phyloP scores from a whole-genome alignment of 2,888 invertebrate species.

The Bellardia bayeri region DNA sequence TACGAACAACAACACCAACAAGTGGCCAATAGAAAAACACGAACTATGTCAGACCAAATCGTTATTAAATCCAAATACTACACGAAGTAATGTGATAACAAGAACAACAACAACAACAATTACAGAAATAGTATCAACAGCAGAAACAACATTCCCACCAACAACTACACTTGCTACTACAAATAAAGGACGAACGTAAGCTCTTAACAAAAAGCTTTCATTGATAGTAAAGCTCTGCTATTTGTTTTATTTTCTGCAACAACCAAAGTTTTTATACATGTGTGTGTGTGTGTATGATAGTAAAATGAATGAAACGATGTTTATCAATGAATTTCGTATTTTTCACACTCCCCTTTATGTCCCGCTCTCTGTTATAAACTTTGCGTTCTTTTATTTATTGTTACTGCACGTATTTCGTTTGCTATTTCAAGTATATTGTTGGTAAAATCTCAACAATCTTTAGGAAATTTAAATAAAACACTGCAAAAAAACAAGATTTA shows the following conservation, averaged over 20 bases:
- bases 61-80: constrained; percentile 65
- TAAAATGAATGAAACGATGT: constrained; percentile 66
- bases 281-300: not conserved
- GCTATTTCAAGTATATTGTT: constrained; percentile 5
- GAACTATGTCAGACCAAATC: constrained; percentile 71
- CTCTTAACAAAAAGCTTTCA: constrained; percentile 57
- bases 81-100: constrained; percentile 21
- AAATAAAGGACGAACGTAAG: constrained; percentile 24
- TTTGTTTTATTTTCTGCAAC: not conserved
- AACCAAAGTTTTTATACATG: not conserved
- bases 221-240: constrained; percentile 77
- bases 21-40: constrained; percentile 68
- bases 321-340: constrained; percentile 79
- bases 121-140: not conserved
- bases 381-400: not conserved
- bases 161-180: not conserved
- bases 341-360: not conserved
- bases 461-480: not conserved
- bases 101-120: not conserved
- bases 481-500: not conserved
- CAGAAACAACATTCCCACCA: not conserved
- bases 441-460: not conserved
- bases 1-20: constrained; percentile 58
- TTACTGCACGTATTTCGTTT: not conserved
- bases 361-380: not conserved